phyloP scores from a whole-genome alignment of 2,113 vertebrate genomes.

The Sceloporus undulatus region DNA sequence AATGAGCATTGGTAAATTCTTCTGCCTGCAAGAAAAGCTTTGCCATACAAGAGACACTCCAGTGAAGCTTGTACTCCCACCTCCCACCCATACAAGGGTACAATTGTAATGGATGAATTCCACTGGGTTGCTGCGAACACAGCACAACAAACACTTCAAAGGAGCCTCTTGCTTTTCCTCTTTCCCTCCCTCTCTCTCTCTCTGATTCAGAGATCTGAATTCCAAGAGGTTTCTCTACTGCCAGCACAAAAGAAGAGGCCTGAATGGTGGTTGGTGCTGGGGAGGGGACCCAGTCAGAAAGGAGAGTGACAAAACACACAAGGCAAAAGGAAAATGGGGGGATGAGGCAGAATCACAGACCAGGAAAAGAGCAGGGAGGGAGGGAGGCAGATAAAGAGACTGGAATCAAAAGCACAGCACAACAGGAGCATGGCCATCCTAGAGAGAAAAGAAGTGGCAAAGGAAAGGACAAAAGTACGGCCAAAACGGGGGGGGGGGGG shows the following conservation, averaged over 20 bases:
- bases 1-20: background rate
- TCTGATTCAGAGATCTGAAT: slow-evolving; percentile 29
- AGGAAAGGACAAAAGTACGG: slow-evolving; percentile 33
- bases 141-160: slow-evolving; percentile 37
- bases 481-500: background rate
- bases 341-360: background rate
- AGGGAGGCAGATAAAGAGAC: slow-evolving; percentile 14
- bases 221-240: slow-evolving; percentile 11
- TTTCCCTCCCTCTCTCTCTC: background rate
- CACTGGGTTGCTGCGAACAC: background rate
- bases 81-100: background rate
- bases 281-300: background rate
- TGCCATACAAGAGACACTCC: slow-evolving; percentile 1
- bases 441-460: background rate
- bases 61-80: slow-evolving; percentile 12
- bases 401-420: background rate
- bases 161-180: background rate
- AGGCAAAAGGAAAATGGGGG: background rate
- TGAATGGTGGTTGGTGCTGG: background rate
- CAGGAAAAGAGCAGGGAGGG: background rate
- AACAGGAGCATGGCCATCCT: background rate
- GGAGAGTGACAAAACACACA: fast-evolving
- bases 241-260: background rate
- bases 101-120: slow-evolving; percentile 1
- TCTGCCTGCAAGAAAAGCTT: slow-evolving; percentile 29